Evolutionary conservation across 1,140 invertebrate species (phyloP), one percentile per base, ranked within the genome.

Genomic region (Dendroctonus valens): DNA sequence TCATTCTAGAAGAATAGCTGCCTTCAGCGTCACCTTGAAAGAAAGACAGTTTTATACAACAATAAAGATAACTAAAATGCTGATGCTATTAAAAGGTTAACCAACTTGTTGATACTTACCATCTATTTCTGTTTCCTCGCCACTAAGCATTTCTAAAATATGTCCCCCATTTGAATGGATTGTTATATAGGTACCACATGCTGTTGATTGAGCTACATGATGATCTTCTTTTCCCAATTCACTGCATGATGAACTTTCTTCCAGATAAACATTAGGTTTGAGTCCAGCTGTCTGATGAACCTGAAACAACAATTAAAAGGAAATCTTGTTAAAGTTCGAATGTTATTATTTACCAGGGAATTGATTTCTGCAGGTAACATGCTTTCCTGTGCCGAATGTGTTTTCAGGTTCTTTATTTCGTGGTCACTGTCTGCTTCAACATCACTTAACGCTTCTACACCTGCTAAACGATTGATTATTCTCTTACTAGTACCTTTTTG

Each of bases 1-100:
- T 94, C 79, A 95, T 88, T 14, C 91, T 84, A 15, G 93, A 96
- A 46, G 92, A 95, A 73, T 92, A 90, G 67, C 88, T 91, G 1
- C 90, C 91, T 68, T 79, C 78, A n/a, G 69, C 75, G 51, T 78
- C 74, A 41, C 69, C 69, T 68, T 14, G 39, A 65, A 52, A 44
- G 7, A 57, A 11, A 64, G 5, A 46, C 9, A 14, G 42, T 8
- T 44, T 7, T 44, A 8, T 11, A 59, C 2, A 8, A 59, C 11
- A 42, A 59, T 8, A 57, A 41, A n/a, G 8, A 39, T 12, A 51
- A 0, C 46, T 51, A 59, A 55, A 14, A 37, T 55, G 7, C 50
- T n/a, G n/a, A 9, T 26, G 3, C 9, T 14, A 52, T 52, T 12
- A 52, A n/a, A 52, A 46, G 0, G 44, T 3, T 11, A 12, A 11